These are phyloP conservation scores for Amorpha juglandis DNA, from an alignment of 2,888 invertebrate genomes.

Conservation along the genomic window DNA sequence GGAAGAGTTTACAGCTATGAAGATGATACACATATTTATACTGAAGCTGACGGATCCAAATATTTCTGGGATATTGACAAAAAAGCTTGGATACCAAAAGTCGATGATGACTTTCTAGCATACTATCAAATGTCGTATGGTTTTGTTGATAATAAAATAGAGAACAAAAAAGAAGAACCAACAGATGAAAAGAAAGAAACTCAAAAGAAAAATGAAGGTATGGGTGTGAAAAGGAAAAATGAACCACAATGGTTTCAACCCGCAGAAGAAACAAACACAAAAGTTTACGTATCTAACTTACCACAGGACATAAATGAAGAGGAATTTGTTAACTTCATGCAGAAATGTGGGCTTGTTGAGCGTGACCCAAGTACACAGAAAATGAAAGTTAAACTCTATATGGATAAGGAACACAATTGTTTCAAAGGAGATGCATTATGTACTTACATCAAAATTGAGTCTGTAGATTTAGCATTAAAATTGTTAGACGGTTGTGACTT, in stretches of 20 bases:
- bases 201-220: slow-evolving; percentile 66
- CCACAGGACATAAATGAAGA: slow-evolving; percentile 95
- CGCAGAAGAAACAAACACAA: slow-evolving; percentile 92
- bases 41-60: slow-evolving; percentile 93
- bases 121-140: slow-evolving; percentile 98
- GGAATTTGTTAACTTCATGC: slow-evolving; percentile 95
- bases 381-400: slow-evolving; percentile 96
- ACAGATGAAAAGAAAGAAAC: slow-evolving; percentile 56
- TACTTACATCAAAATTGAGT: slow-evolving; percentile 98
- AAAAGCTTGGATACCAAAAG: slow-evolving; percentile 98
- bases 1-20: slow-evolving; percentile 87
- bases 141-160: slow-evolving; percentile 86
- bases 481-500: slow-evolving; percentile 94
- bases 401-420: slow-evolving; percentile 89
- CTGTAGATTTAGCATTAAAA: slow-evolving; percentile 95
- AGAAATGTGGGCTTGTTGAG: slow-evolving; percentile 97
- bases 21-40: slow-evolving; percentile 91
- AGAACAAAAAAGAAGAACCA: slow-evolving; percentile 55
- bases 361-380: slow-evolving; percentile 91
- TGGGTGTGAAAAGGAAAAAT: slow-evolving; percentile 81
- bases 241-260: slow-evolving; percentile 96
- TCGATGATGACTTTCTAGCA: slow-evolving; percentile 98
- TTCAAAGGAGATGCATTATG: slow-evolving; percentile 98
- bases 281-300: slow-evolving; percentile 97
- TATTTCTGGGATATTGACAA: slow-evolving; percentile 96